Evolutionary conservation across 2,888 invertebrate species (phyloP), one percentile per base, ranked within the genome.

Genomic region (Tenthredo amoena): DNA sequence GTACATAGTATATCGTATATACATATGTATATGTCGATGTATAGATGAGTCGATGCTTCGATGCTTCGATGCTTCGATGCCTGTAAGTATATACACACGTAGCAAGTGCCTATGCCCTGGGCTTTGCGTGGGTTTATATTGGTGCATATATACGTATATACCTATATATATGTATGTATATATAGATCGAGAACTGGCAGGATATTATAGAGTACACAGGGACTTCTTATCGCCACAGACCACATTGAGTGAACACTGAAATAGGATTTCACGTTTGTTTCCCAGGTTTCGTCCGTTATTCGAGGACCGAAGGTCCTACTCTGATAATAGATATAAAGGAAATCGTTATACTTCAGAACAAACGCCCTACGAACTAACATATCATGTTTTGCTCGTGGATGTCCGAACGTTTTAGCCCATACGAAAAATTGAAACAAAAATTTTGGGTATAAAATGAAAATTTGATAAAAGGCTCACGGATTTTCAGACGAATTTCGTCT

Each of bases 191-290:
- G 81, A 62, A 81, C 26, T 26, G 81, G 62, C 50, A 62, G 62
- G 83, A 83, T 83, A 83, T 83, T 71, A 71, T 43, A 68, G 83
- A 68, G 83, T 68, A 83, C 47, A 58, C 83, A 47, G 87, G 84
- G 89, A 88, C 88, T 88, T 89, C 91, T 92, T 92, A 92, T 92
- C 91, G 87, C 87, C 86, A 86, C 85, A 87, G 84, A 88, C 89
- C 91, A 91, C 92, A 90, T 91, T 92, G 91, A 90, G 91, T 90
- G 89, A 91, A 91, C 90, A 90, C 87, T 90, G 89, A 92, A 92
- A 92, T 92, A 90, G 92, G 89, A 92, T 92, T 91, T 90, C 88
- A 88, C 88, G 90, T 90, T 91, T 91, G 92, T 92, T 91, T 90
- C 88, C 87, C 18, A 43, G 50, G 31, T 68, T 68, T 83, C 68